These are phyloP conservation scores for Rhyacophila evoluta DNA, from an alignment of 2,888 invertebrate genomes.

Conservation along the genomic window DNA sequence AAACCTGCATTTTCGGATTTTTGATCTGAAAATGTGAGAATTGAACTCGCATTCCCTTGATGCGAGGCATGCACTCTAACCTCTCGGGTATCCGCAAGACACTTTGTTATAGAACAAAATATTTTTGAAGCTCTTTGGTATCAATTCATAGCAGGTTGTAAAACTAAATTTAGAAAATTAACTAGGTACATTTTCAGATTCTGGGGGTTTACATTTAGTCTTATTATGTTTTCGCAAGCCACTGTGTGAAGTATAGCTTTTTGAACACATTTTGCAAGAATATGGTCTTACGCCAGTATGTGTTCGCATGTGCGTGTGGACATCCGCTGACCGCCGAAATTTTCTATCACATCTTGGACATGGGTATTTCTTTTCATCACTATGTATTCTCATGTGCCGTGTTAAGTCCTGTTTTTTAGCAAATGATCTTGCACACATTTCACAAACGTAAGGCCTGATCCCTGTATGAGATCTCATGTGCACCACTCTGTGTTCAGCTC, in stretches of 20 bases:
- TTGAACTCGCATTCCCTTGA: too few relatives aligned
- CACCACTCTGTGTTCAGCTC: conserved; percentile 63
- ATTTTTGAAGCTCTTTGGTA: too few relatives aligned
- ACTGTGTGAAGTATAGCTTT: conserved; percentile 58
- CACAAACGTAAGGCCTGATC: conserved; percentile 66
- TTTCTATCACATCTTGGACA: conserved; percentile 57
- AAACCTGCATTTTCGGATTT: too few relatives aligned
- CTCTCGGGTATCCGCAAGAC: too few relatives aligned
- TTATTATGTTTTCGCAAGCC: conserved; percentile 58
- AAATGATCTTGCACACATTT: conserved; percentile 62
- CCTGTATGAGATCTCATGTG: conserved; percentile 69
- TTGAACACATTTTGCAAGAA: conserved; percentile 56
- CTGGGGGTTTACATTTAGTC: conserved; percentile 48
- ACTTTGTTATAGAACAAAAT: too few relatives aligned
- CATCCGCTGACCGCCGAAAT: conserved; percentile 58
- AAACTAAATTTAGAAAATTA: too few relatives aligned
- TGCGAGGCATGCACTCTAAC: too few relatives aligned
- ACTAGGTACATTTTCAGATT: not conserved
- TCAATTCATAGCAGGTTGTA: too few relatives aligned
- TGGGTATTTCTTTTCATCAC: conserved; percentile 57
- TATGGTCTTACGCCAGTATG: conserved; percentile 58
- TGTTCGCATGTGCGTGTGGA: conserved; percentile 57
- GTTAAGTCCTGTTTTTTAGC: conserved; percentile 58
- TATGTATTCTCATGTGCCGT: conserved; percentile 58
- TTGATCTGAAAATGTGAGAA: too few relatives aligned